These are phyloP conservation scores for Solea solea DNA, from an alignment of 2,113 vertebrate species.

Conservation along the genomic window DNA sequence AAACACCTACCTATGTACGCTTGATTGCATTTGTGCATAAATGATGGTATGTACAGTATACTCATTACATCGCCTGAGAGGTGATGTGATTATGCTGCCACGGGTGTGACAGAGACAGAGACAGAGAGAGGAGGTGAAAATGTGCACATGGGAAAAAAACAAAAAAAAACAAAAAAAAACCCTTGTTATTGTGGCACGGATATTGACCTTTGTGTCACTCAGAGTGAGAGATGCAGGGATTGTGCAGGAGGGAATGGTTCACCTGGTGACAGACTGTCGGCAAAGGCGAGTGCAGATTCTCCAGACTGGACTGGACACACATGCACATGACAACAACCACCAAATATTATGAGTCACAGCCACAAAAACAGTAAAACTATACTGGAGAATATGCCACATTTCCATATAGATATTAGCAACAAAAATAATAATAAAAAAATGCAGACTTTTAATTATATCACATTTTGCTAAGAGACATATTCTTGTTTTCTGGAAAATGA, in stretches of 20 bases:
- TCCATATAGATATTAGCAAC: no score
- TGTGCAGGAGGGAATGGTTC: background rate
- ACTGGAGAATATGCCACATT: no score
- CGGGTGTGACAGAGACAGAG: constrained; percentile 16
- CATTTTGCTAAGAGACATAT: no score
- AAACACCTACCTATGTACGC: background rate
- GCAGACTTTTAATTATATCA: no score
- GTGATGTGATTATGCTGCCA: constrained; percentile 4
- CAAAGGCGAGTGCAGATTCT: constrained; percentile 4
- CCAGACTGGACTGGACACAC: background rate
- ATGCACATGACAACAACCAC: background rate
- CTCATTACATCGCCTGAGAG: background rate
- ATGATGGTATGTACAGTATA: constrained; percentile 10
- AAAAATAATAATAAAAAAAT: no score
- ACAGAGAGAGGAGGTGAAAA: constrained; percentile 6
- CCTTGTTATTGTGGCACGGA: constrained; percentile 26
- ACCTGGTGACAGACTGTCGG: background rate
- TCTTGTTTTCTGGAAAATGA: no score
- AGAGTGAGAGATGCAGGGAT: constrained; percentile 4
- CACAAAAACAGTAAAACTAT: no score
- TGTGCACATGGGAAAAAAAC: constrained; percentile 4
- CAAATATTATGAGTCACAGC: no score
- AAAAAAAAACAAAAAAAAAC: no score
- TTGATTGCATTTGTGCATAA: constrained; percentile 16
- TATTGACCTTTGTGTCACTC: constrained; percentile 10